Evolutionary conservation across 2,113 vertebrate genomes (phyloP), one percentile per base, ranked within the genome.

Genomic region (Tenrec ecaudatus): DNA sequence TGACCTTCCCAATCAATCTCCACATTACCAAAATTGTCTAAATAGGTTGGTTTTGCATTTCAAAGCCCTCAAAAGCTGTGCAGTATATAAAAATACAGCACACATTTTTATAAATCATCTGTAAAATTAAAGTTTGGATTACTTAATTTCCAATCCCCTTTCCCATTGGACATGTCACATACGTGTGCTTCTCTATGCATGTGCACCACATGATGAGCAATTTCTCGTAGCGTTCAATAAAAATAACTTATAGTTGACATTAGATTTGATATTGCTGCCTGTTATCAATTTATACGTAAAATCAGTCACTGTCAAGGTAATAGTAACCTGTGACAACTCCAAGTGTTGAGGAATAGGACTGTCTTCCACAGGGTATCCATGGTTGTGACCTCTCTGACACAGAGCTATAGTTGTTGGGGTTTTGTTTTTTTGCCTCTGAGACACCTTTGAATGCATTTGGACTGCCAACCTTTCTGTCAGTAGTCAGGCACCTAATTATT

Each of bases 161-260:
- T 40, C n/a, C 69, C 19, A 33, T 86, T 58, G 47, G 47, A 73
- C 31, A 90, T 79, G 64, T 31, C 71, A 57, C 0, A 2, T 14
- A 88, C 82, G 88, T 82, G 14, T 57, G 19, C 0, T 11, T 88
- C 8, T 89, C 33, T 47, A 38, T 82, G 86, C 89, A 87, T 25
- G 17, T 64, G 88, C 40, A 95, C 53, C 62, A 83, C 60, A n/a
- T 91, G 25, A 71, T 25, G 25, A 90, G 2, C 27, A 87, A 86
- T 89, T 91, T 43, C 60, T 62, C 82, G 33, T 83, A 6, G 71
- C 58, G 31, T 86, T 86, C 90, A 93, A 77, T 90, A 86, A 90
- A 82, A 75, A 88, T 57, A 71, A 82, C 68, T 33, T 33, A 79
- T 19, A 93, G 62, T 7, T 83, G 2, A 3, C 83, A 69, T 53